Conservation (phyloP, 1,140 invertebrate genomes). For the Ips typographus region DNA sequence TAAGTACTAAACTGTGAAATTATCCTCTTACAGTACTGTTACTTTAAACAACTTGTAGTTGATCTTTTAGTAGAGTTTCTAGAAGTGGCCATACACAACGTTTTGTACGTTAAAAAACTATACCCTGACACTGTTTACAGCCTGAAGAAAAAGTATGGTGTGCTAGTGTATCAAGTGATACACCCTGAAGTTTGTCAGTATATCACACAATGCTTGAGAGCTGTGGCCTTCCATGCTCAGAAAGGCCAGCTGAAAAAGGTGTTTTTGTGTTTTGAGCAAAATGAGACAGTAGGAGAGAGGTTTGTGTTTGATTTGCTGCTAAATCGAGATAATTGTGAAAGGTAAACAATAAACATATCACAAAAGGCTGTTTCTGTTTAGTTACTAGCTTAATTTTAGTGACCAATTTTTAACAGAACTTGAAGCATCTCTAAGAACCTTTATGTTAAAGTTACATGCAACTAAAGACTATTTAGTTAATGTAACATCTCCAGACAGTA, state of each 20-base stretch:
- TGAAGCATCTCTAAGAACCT: slow-evolving; percentile 39
- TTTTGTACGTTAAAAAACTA: slow-evolving; percentile 56
- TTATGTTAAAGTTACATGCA: slow-evolving; percentile 43
- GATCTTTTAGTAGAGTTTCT: slow-evolving; percentile 55
- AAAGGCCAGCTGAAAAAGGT: slow-evolving; percentile 39
- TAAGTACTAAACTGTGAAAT: too few relatives aligned
- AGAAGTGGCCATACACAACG: slow-evolving; percentile 58
- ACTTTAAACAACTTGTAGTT: neutral
- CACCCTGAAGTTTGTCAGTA: slow-evolving; percentile 60
- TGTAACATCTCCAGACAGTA: slow-evolving; percentile 33
- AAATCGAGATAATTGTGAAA: slow-evolving; percentile 23
- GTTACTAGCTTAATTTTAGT: slow-evolving; percentile 29
- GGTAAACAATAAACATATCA: slow-evolving; percentile 26
- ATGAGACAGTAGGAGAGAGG: slow-evolving; percentile 34
- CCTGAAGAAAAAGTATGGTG: slow-evolving; percentile 57
- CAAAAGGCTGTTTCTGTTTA: neutral
- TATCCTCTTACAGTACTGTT: too few relatives aligned
- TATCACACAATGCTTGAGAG: slow-evolving; percentile 54
- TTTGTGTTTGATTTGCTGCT: slow-evolving; percentile 40
- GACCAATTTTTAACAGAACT: slow-evolving; percentile 41
- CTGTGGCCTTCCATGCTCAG: slow-evolving; percentile 40
- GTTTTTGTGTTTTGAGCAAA: slow-evolving; percentile 38
- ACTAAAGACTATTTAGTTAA: slow-evolving; percentile 34
- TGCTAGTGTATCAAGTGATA: slow-evolving; percentile 53
- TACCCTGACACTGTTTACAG: slow-evolving; percentile 59